These are phyloP conservation scores for Craseonycteris thonglongyai DNA, from an alignment of 2,113 vertebrate genomes.

Conservation along the genomic window DNA sequence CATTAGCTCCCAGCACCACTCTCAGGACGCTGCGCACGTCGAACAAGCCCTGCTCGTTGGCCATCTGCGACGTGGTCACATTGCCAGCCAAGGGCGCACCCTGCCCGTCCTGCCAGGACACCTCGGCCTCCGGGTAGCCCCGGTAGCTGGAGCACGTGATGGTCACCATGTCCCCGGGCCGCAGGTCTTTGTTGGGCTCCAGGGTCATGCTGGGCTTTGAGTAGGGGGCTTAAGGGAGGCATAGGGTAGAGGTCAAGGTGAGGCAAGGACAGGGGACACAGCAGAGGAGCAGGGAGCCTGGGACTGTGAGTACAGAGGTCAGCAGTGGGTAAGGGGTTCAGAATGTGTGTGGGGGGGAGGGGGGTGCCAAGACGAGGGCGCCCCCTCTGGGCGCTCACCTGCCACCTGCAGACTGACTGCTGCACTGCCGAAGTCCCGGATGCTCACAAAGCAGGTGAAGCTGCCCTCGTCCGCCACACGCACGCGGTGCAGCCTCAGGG, in stretches of 20 bases:
- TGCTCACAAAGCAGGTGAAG: slow-evolving; percentile 93
- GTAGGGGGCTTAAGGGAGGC: slow-evolving; percentile 84
- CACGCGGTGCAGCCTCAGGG: slow-evolving; percentile 85
- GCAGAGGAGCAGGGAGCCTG: not conserved
- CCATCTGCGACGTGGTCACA: slow-evolving; percentile 87
- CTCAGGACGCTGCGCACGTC: slow-evolving; percentile 86
- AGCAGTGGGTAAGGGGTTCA: not conserved
- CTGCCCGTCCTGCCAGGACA: slow-evolving; percentile 88
- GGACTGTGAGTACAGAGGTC: not conserved
- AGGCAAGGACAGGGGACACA: not conserved
- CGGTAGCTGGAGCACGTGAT: slow-evolving; percentile 87
- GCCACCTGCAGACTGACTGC: slow-evolving; percentile 90
- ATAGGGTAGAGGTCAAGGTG: not conserved
- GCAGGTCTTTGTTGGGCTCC: slow-evolving; percentile 85
- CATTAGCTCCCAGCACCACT: slow-evolving; percentile 87
- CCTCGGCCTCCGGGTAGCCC: slow-evolving; percentile 87
- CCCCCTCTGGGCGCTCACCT: slow-evolving; percentile 81
- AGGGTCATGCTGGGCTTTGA: slow-evolving; percentile 89
- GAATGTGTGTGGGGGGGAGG: slow-evolving; percentile 68
- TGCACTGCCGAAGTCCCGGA: slow-evolving; percentile 80
- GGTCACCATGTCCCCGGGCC: slow-evolving; percentile 84
- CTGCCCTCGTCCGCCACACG: slow-evolving; percentile 89
- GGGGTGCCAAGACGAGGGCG: accelerated
- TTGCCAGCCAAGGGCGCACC: slow-evolving; percentile 87
- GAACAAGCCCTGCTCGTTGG: slow-evolving; percentile 92